Evolutionary conservation across 1,140 invertebrate genomes (phyloP), one percentile per base, ranked within the genome.

Genomic region (Caenorhabditis remanei): DNA sequence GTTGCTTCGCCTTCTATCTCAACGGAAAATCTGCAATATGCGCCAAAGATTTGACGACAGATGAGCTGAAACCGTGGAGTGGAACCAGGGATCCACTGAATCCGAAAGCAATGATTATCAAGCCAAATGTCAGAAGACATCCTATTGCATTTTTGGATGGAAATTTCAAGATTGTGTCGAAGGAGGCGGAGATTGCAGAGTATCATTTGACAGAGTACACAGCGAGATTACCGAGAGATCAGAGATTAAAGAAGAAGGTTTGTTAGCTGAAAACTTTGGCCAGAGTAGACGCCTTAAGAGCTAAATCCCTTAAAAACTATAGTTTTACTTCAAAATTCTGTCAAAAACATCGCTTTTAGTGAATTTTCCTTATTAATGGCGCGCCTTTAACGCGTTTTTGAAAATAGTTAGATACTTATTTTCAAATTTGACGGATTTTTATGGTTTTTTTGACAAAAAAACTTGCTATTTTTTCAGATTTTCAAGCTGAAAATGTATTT

Each of bases 151-250:
- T 21, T 19, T 46, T 55, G 13, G 43, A 43, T 2, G 85, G 71
- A 40, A 32, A 46, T 8, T 41, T 86, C n/a, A 19, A 16, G 8
- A 21, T 63, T 16, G 56, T 63, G 4, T 11, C 32, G 16, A 43
- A 58, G 4, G 85, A 86, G 14, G 13, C 85, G 4, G 2, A 53
- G 5, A 6, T 32, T 53, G 65, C 65, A 8, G 65, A 86, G 65
- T 65, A 43, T 9, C 58, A 86, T 43, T 56, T 87, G 43, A 83
- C 82, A 21, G 86, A 87, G 50, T 87, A 87, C 79, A 61, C 21
- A 0, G 86, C 86, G 6, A 41, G 75, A 24, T 24, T 87, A 32
- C 86, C 86, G 0, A 32, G 86, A 32, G 21, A 41, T 13, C 61
- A 56, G 16, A 13, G 86, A 19, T 48, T 87, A 3, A 9, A 67